These are phyloP conservation scores for Hemiprocne comata DNA, from an alignment of 2,113 vertebrate species.

Conservation along the genomic window DNA sequence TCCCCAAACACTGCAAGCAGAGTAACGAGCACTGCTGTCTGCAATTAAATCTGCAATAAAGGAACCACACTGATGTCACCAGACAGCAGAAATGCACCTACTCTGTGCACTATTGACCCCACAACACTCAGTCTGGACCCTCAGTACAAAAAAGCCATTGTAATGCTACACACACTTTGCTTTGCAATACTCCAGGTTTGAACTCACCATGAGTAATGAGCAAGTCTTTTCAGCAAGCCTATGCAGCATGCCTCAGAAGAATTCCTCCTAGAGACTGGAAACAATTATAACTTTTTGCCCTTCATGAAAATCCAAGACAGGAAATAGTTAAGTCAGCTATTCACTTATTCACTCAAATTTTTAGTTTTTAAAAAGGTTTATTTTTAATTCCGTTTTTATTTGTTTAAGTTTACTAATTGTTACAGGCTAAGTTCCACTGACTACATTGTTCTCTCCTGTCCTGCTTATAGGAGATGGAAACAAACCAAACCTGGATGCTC, in stretches of 20 bases:
- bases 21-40: not conserved
- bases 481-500: not conserved
- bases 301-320: not conserved
- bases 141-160: not conserved
- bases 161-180: not conserved
- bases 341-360: not conserved
- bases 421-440: not conserved
- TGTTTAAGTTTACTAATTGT: not conserved
- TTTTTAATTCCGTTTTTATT: not conserved
- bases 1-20: not conserved
- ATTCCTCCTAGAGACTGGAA: not conserved
- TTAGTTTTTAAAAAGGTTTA: not conserved
- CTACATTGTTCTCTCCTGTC: not conserved
- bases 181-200: not conserved
- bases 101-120: not conserved
- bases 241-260: not conserved
- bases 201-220: not conserved
- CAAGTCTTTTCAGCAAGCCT: not conserved
- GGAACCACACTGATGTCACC: not conserved
- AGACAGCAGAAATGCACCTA: not conserved
- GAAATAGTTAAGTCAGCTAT: conserved; percentile 4
- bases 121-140: not conserved
- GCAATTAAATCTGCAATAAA: not conserved
- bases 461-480: not conserved
- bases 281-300: not conserved